Evolutionary conservation across 2,797 vertebrate genomes (phyloP), one percentile per base, ranked within the genome.

Genomic region (Hoplostethus mediterraneus): DNA sequence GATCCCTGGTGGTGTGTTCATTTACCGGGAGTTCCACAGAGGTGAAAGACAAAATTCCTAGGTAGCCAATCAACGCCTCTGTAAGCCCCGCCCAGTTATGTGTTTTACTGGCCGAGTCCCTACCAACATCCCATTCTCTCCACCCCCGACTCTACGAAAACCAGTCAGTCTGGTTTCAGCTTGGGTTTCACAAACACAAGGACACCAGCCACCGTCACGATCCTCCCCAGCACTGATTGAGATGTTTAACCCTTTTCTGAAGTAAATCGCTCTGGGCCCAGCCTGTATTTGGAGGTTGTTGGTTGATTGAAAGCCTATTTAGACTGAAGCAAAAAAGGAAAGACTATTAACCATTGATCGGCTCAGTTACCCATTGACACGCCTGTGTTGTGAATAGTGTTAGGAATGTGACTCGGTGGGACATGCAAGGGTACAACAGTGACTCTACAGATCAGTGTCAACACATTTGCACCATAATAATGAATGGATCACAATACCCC

Each of bases 141-240:
- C 86, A 66, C 88, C 91, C 87, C 85, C 84, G 33, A 80, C 85
- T 84, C 88, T 74, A 61, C 21, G 1, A 4, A 82, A 95, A 94
- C 93, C 85, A 56, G 94, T 87, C 66, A 0, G 64, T 75, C 93
- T 81, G 84, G 94, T 95, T 95, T 86, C 75, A 59, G 65, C 49
- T 80, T 64, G 4, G 21, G 64, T 90, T 78, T 58, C 83, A 81
- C 77, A 91, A 88, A 83, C 78, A 75, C 52, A 17, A 69, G 30
- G 11, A 68, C 45, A 8, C 31, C 31, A 54, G 12, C 63, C 69
- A 17, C 44, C 12, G 2, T 59, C 16, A 0, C 8, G n/a, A 74
- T 72, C 53, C 10, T 71, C 45, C 40, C 56, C 17, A n/a, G 54
- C 47, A 64, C 47, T 74, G 44, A 67, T 73, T 73, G 30, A 51